phyloP scores from a whole-genome alignment of 92 coral and sea anemone species.

The Umimayanthus kanabou region DNA sequence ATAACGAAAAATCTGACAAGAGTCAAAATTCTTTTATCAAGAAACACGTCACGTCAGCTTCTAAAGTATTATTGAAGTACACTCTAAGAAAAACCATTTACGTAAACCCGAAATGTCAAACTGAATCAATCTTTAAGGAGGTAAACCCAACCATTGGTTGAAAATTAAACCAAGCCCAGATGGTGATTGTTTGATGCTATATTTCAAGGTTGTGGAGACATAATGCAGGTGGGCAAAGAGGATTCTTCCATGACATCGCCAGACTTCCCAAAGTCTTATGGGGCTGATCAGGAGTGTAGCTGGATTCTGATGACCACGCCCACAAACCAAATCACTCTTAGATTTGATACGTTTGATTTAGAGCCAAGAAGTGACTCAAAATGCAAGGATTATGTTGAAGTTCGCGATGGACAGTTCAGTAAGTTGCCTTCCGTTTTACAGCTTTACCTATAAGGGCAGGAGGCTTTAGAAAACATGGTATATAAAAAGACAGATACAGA shows the following conservation, averaged over 20 bases:
- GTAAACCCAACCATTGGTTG: too few relatives aligned
- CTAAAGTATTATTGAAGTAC: too few relatives aligned
- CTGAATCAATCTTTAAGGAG: too few relatives aligned
- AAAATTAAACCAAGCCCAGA: not conserved
- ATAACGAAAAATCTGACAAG: too few relatives aligned
- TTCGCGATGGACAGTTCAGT: slow-evolving; percentile 78
- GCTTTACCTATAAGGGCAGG: too few relatives aligned
- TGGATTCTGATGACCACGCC: slow-evolving; percentile 64
- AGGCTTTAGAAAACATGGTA: not conserved
- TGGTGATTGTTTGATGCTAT: not conserved
- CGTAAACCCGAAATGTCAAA: too few relatives aligned
- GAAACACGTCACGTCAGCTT: too few relatives aligned
- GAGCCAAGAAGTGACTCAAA: slow-evolving; percentile 46
- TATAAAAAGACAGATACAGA: too few relatives aligned
- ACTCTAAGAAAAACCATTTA: too few relatives aligned
- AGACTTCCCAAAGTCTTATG: slow-evolving; percentile 56
- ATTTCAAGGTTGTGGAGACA: slow-evolving; percentile 74
- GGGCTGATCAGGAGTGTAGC: slow-evolving; percentile 59
- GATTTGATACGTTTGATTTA: slow-evolving; percentile 57
- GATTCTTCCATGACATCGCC: slow-evolving; percentile 67
- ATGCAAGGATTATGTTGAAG: slow-evolving; percentile 71
- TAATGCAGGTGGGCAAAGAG: slow-evolving; percentile 36
- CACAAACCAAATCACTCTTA: slow-evolving; percentile 43
- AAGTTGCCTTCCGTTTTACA: not conserved
- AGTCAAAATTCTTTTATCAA: too few relatives aligned